phyloP scores from a whole-genome alignment of 2,113 vertebrate species.

The Xenotilapia longispinis region DNA sequence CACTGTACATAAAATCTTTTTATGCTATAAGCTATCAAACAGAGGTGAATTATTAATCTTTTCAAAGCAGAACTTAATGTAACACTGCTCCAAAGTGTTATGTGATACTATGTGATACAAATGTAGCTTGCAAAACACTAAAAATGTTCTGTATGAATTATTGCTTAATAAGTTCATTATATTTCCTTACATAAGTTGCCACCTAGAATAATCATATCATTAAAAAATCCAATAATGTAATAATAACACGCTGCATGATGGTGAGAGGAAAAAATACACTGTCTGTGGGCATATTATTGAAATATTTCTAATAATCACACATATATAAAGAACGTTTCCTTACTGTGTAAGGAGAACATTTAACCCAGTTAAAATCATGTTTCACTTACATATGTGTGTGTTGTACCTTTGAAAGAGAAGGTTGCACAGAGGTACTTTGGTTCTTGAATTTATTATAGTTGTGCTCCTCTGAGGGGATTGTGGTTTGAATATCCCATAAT shows the following conservation, averaged over 20 bases:
- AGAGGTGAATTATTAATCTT: neutral
- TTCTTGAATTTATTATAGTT: neutral
- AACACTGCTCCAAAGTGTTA: neutral
- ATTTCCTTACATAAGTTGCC: neutral
- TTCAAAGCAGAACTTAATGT: neutral
- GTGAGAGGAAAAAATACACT: neutral
- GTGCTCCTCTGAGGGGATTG: neutral
- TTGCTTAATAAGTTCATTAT: neutral
- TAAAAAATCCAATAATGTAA: neutral
- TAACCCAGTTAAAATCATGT: neutral
- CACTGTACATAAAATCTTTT: neutral
- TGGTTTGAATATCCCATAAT: neutral
- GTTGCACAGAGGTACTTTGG: neutral
- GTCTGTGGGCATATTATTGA: neutral
- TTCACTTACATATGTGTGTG: neutral
- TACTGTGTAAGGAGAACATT: neutral
- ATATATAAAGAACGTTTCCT: neutral
- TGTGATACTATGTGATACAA: neutral
- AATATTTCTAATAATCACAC: neutral
- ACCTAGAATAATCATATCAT: neutral
- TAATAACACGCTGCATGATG: neutral
- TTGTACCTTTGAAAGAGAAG: neutral
- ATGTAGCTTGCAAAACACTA: neutral
- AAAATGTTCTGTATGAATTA: neutral
- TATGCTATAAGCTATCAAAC: neutral